Evolutionary conservation across 2,888 invertebrate genomes (phyloP).

Genomic region (Yponomeuta plumbellus): DNA sequence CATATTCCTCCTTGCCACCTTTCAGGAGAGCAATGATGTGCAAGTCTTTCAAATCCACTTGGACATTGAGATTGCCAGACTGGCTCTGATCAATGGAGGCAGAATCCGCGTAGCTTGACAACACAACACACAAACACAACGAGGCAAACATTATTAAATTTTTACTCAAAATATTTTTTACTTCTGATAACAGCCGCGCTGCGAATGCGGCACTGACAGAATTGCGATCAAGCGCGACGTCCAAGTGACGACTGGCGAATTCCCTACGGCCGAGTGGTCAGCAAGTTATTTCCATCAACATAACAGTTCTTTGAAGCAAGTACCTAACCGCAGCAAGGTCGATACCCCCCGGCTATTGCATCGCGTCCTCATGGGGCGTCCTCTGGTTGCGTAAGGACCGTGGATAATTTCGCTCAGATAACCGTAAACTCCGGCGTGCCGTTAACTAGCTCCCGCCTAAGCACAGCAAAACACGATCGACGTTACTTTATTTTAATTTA

Average conservation of each 20-base stretch:
- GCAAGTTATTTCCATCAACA: slow-evolving; percentile 69
- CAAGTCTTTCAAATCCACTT: slow-evolving; percentile 86
- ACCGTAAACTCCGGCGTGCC: slow-evolving; percentile 18
- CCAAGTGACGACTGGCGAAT: slow-evolving; percentile 9
- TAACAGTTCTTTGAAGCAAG: slow-evolving; percentile 73
- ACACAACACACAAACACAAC: slow-evolving; percentile 28
- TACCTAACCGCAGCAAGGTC: slow-evolving; percentile 64
- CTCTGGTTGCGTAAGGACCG: slow-evolving; percentile 58
- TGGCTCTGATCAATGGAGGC: slow-evolving; percentile 82
- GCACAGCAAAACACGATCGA: not conserved
- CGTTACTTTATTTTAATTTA: too few species aligned
- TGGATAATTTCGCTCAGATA: slow-evolving; percentile 34
- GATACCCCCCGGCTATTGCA: slow-evolving; percentile 67
- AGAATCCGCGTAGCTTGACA: slow-evolving; percentile 35
- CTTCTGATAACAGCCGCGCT: too few species aligned
- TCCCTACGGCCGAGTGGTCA: slow-evolving; percentile 36
- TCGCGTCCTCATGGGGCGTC: slow-evolving; percentile 36
- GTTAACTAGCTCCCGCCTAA: not conserved
- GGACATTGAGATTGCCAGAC: slow-evolving; percentile 86
- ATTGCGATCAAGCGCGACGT: slow-evolving; percentile 14
- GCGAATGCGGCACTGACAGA: not conserved
- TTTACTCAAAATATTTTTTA: too few species aligned
- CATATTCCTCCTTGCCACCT: slow-evolving; percentile 77
- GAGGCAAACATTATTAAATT: slow-evolving; percentile 27
- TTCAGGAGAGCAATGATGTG: slow-evolving; percentile 82